Percentiles rank a stretch among this genome's conserved stretches.
Evolutionary conservation across 2,113 vertebrate genomes (phyloP).

Genomic region (Cephalopterus ornatus): DNA sequence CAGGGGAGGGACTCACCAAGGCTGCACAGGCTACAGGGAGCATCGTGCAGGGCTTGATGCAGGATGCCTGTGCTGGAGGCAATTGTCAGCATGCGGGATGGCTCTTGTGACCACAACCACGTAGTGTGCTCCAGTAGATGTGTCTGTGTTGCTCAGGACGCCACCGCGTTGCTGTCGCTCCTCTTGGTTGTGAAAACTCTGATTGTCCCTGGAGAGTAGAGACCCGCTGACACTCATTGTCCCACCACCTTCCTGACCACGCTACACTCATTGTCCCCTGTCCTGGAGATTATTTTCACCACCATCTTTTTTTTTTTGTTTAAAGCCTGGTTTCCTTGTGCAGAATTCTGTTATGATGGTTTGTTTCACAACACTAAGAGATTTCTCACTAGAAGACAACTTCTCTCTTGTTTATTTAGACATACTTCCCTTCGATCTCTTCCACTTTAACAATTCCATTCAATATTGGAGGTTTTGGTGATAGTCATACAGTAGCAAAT

Average conservation of each 20-base stretch:
- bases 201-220: too few relatives aligned
- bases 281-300: neutral
- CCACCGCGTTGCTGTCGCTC: rapidly evolving
- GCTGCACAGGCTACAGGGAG: neutral
- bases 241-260: neutral
- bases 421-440: neutral
- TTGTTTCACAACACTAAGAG: neutral
- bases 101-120: rapidly evolving
- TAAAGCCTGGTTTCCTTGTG: neutral
- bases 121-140: rapidly evolving
- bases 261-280: neutral
- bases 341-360: neutral
- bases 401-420: neutral
- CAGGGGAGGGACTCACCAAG: neutral
- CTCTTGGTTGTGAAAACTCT: rapidly evolving
- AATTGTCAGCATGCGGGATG: rapidly evolving
- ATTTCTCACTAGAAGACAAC: neutral
- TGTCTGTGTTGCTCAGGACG: neutral
- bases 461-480: neutral
- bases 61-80: neutral
- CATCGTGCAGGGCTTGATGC: neutral
- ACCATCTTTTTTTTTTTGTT: neutral
- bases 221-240: neutral
- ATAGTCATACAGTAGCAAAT: neutral
- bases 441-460: neutral